Evolutionary conservation across 2,888 invertebrate species (phyloP).

Genomic region (Digitonthophagus gazella): DNA sequence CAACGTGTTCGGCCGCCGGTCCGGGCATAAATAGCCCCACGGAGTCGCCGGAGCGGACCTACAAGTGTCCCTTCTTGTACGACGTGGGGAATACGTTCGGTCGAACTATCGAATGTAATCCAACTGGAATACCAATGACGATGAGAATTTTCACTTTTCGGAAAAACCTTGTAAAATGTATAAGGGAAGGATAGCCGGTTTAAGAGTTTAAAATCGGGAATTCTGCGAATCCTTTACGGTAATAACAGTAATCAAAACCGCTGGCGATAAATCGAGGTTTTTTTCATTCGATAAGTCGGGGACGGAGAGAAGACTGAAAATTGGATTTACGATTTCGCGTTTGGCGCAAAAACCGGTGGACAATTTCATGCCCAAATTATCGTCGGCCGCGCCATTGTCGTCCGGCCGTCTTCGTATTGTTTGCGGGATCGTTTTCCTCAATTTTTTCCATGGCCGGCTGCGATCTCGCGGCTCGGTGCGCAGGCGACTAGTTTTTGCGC

Average conservation of each 20-base stretch:
- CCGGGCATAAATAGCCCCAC: slow-evolving; percentile 44
- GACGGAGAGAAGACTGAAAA: background rate
- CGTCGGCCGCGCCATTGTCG: background rate
- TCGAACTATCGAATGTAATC: too few species aligned
- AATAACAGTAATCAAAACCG: background rate
- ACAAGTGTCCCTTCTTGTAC: background rate
- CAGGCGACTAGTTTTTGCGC: slow-evolving; percentile 39
- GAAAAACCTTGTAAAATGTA: background rate
- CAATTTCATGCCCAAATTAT: background rate
- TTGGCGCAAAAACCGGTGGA: background rate
- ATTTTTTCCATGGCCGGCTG: slow-evolving; percentile 9
- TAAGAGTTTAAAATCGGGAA: background rate
- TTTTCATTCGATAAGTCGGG: background rate
- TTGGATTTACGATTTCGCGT: background rate
- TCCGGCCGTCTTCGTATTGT: background rate
- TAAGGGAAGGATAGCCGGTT: background rate
- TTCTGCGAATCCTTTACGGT: background rate
- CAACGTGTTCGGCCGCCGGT: slow-evolving; percentile 43
- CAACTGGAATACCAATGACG: background rate
- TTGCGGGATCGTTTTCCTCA: slow-evolving; percentile 1
- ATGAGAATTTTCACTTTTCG: background rate
- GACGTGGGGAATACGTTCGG: background rate
- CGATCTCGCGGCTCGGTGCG: slow-evolving; percentile 26
- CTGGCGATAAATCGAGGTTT: background rate
- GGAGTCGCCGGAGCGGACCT: background rate